A percentile compares a stretch with the other conserved stretches of the same genome.
phyloP scores from a whole-genome alignment of 53 echinoderm and acorn worm genomes.

The Antedon mediterranea region DNA sequence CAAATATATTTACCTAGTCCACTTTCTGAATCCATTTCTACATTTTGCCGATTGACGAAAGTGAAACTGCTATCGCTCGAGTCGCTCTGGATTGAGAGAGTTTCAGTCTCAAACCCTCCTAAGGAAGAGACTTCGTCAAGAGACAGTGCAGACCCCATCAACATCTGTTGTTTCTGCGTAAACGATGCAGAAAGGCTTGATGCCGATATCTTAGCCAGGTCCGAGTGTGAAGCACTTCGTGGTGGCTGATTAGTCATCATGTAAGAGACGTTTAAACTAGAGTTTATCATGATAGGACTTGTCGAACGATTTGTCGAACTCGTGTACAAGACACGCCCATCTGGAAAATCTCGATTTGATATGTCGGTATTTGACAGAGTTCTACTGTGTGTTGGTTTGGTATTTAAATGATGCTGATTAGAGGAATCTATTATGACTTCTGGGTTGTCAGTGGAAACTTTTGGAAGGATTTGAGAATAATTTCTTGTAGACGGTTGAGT shows the following conservation, averaged over 20 bases:
- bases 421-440: neutral
- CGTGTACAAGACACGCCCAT: too few relatives aligned
- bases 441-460: neutral
- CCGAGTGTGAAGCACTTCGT: constrained; percentile 22
- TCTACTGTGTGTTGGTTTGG: neutral
- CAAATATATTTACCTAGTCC: constrained; percentile 76
- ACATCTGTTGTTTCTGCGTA: constrained; percentile 6
- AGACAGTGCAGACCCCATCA: constrained; percentile 30
- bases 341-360: neutral
- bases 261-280: constrained; percentile 1
- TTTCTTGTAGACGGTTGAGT: neutral
- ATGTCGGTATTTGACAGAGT: neutral
- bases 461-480: neutral
- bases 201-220: constrained; percentile 1
- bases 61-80: constrained; percentile 65
- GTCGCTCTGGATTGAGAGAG: constrained; percentile 76
- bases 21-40: constrained; percentile 69
- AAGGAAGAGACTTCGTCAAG: constrained; percentile 48
- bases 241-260: constrained; percentile 7
- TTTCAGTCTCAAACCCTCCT: constrained; percentile 41
- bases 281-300: neutral
- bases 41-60: constrained; percentile 15
- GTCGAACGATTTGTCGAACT: neutral
- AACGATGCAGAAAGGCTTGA: neutral
- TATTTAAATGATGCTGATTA: neutral